Conservation (phyloP, 2,113 vertebrate species). For the Felis chaus region DNA sequence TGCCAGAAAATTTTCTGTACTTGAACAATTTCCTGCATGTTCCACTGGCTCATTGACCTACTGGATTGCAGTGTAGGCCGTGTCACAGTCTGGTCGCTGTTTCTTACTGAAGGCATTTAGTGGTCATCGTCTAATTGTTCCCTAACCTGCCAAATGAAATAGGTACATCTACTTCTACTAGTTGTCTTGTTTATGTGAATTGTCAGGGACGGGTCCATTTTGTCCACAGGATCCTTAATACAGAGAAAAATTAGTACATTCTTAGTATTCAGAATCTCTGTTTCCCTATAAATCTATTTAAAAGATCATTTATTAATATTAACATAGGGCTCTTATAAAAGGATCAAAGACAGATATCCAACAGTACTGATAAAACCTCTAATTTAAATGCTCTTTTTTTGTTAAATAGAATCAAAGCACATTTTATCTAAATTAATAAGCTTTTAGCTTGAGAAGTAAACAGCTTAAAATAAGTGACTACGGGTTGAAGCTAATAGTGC, state of each 20-base stretch:
- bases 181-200: neutral
- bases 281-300: neutral
- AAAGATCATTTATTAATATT: neutral
- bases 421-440: constrained; percentile 40
- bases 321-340: neutral
- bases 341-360: neutral
- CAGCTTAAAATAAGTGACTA: constrained; percentile 34
- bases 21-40: constrained; percentile 1
- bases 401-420: constrained; percentile 26
- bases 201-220: neutral
- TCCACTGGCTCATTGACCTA: neutral
- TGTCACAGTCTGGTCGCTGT: neutral
- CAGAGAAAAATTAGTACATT: neutral
- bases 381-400: constrained; percentile 30
- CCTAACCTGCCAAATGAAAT: neutral
- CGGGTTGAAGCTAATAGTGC: neutral
- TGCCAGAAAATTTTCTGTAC: constrained; percentile 21
- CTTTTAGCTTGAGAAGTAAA: constrained; percentile 44
- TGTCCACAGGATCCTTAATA: neutral
- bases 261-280: neutral
- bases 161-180: neutral
- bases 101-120: neutral
- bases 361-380: neutral
- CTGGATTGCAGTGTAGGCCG: neutral
- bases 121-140: neutral